Evolutionary conservation across 2,113 vertebrate species (phyloP), one percentile per base, ranked within the genome.

Genomic region (Manacus vitellinus): DNA sequence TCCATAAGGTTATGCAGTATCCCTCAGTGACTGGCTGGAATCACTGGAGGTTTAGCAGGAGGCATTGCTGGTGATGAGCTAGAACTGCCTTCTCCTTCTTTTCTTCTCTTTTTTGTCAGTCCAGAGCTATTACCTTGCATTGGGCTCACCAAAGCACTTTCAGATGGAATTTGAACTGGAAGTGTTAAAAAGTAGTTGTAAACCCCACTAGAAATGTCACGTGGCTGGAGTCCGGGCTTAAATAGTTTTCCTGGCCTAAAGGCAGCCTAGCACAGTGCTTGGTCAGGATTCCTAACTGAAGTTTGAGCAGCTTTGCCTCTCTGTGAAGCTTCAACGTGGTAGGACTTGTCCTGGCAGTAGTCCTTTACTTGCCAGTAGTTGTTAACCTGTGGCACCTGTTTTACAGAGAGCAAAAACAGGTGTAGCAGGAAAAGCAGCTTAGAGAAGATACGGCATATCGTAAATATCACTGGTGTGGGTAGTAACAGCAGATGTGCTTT

Each of bases 331-430:
- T 52, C 44, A 72, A 0, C 80, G 0, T 52, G 80, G 68, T 14
- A 67, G 65, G 77, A 78, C 94, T 89, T 95, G 94, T 61, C 86
- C 56, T 63, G 68, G 30, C 54, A 46, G 46, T 77, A 30, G n/a
- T 70, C 39, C 71, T 91, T 79, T 46, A 62, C 71, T 62, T 90
- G 49, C 46, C 67, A 62, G n/a, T 23, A 47, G 72, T 5, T 58
- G 75, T 56, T 65, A 74, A 92, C 91, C 65, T 85, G 95, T 72
- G 78, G 65, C 89, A 72, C 95, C 76, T 94, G 96, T 91, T 97
- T 37, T 77, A 44, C 94, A 75, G 96, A 84, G 55, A 95, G 61
- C 43, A 30, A 30, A 54, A 91, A 47, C 94, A 75, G 54, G 94
- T 91, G 61, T 78, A 89, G 76, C 88, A 72, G 88, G 95, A 95